These are phyloP conservation scores for Drosophila planitibia DNA, from an alignment of 2,888 invertebrate genomes.

Conservation along the genomic window DNA sequence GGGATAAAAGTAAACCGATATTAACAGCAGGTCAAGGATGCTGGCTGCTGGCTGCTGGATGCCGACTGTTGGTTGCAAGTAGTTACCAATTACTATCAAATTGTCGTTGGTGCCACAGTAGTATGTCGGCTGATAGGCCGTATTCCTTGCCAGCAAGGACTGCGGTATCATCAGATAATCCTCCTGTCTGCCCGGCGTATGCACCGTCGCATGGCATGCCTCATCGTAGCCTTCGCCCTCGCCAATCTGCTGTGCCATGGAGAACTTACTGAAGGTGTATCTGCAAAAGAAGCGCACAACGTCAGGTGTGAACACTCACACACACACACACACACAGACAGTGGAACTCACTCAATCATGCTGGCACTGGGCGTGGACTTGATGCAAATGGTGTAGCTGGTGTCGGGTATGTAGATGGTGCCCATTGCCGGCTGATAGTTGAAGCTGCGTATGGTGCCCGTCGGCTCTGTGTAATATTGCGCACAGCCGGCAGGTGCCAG, in stretches of 20 bases:
- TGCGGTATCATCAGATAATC: slow-evolving; percentile 87
- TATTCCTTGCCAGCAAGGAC: slow-evolving; percentile 82
- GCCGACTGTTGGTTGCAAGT: slow-evolving; percentile 13
- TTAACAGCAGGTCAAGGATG: slow-evolving; percentile 26
- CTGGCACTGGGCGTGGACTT: slow-evolving; percentile 81
- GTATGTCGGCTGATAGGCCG: slow-evolving; percentile 78
- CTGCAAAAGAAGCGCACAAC: slow-evolving; percentile 85
- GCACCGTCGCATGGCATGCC: slow-evolving; percentile 87
- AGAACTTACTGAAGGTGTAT: slow-evolving; percentile 70
- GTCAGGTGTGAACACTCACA: slow-evolving; percentile 80
- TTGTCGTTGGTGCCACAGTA: slow-evolving; percentile 82
- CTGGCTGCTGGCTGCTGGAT: background rate
- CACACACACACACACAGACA: background rate
- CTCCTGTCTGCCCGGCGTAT: slow-evolving; percentile 85
- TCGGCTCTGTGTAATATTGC: slow-evolving; percentile 88
- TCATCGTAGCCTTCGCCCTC: slow-evolving; percentile 84
- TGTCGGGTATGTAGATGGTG: slow-evolving; percentile 86
- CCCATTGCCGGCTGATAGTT: slow-evolving; percentile 87
- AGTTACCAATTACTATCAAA: slow-evolving; percentile 65
- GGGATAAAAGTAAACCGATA: slow-evolving; percentile 8
- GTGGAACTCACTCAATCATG: slow-evolving; percentile 77
- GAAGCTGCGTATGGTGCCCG: slow-evolving; percentile 87
- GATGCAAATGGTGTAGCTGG: slow-evolving; percentile 89
- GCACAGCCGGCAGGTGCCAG: slow-evolving; percentile 88
- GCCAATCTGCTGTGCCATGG: slow-evolving; percentile 67